Base-by-base conservation (phyloP, 2,888 invertebrate species). In the Drosophila melanocephala region DNA sequence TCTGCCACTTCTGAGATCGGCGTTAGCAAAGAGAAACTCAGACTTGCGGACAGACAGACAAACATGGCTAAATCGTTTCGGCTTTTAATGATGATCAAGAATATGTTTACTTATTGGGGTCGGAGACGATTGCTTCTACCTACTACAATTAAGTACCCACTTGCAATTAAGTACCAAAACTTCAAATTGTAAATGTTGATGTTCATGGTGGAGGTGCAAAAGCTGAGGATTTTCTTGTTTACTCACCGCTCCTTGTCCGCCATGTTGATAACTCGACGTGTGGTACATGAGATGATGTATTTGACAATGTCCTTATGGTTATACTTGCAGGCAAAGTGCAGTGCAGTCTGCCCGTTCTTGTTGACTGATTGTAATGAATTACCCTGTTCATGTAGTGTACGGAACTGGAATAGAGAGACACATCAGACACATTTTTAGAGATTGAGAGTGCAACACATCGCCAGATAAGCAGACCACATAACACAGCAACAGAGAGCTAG, bases 221-320 rank as follows among this genome's bases (percentile, higher is more conserved):
- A 3, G 16, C 19, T 42, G 10, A n/a, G n/a, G n/a, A 26, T 16
- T 16, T 52, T 37, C 5, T 3, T 12, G 3, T 32, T n/a, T 39
- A 87, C 95, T 95, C 94, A 97, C 97, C 96, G 95, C 93, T 96
- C 97, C 92, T 96, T 96, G 92, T 98, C 98, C 73, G 96, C 95
- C 96, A 98, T 96, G 93, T 98, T 97, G 74, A 98, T 95, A 74
- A 98, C 95, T 55, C 96, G 95, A 63, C 96, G 95, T 14, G 98
- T 97, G 30, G 97, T 97, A 93, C 96, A 96, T 65, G 97, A 96
- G 75, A 98, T 96, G 81, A 98, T 95, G 93, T 97, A 98, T 94
- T 97, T 96, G 72, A 98, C 96, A 82, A 98, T 96, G 91, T 98
- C 97, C 92, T 97, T 97, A 94, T 98, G 96, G 57, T 98, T 98